Base-by-base conservation (phyloP, 2,113 vertebrate genomes). In the Pagrus major region DNA sequence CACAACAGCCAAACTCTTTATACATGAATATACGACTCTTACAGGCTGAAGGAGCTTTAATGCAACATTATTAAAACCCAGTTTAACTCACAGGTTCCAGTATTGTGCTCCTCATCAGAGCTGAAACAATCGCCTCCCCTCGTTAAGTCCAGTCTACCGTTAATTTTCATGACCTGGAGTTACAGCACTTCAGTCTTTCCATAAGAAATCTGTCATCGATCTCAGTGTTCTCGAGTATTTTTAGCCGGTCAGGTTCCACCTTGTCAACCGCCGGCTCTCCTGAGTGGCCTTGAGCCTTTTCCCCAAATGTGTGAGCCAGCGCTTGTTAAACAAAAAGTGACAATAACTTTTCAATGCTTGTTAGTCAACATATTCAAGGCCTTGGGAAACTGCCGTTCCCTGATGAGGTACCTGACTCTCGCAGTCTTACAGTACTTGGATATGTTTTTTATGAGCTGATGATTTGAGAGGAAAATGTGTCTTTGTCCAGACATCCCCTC, bases 401-500 rank as follows among this genome's bases (percentile, higher is more conserved):
- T 4, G 21, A 18, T 21, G 25, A 64, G n/a, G 27, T 33, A 56
- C 68, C 14, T 23, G 31, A 18, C 69, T 79, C 63, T 60, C 49
- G 56, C 7, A 15, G 8, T n/a, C 11, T 21, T 59, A 18, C 41
- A 58, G n/a, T 27, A 41, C 44, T 52, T 76, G 23, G 18, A 41
- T 35, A 11, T 23, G 41, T 3, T 65, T 80, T 88, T 80, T 80
- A 83, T 60, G 21, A 79, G 42, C 44, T 75, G 74, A 63, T 87
- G 88, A 90, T 83, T 81, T 85, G 27, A 71, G 54, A 81, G 73
- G 56, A 76, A 88, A 79, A 66, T 10, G 25, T 66, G 35, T 69
- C 60, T 88, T 90, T 89, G 83, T 86, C 61, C 68, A 65, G 42
- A 88, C 68, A 81, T 88, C 85, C 87, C 31, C 18, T 88, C 44